These are phyloP conservation scores for Gastrophryne carolinensis DNA, from an alignment of 2,797 vertebrate genomes.

Conservation along the genomic window DNA sequence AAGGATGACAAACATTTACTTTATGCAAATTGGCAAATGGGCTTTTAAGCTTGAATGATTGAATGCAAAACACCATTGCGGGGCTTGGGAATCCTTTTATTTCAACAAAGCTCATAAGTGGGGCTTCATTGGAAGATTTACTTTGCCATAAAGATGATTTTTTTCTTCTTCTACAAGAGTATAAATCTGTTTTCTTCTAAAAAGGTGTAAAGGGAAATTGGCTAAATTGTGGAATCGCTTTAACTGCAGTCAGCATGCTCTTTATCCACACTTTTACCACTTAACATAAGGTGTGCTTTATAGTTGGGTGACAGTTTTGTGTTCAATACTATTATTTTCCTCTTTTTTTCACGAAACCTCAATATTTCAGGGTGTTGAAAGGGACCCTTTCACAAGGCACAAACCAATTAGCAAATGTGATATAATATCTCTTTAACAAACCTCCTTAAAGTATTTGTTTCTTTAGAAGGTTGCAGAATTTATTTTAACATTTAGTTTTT, in stretches of 20 bases:
- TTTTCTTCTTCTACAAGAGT: not conserved
- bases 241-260: not conserved
- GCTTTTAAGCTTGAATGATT: slow-evolving; percentile 51
- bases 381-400: no score
- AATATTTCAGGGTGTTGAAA: no score
- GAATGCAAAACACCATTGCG: slow-evolving; percentile 13
- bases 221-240: not conserved
- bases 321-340: no score
- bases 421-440: no score
- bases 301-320: no score
- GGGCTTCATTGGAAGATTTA: slow-evolving; percentile 21
- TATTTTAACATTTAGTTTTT: no score
- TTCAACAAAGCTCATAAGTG: not conserved
- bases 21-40: slow-evolving; percentile 58
- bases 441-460: no score
- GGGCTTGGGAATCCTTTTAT: slow-evolving; percentile 26
- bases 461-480: no score
- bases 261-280: no score
- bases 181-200: not conserved
- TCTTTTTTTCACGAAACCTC: no score
- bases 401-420: no score
- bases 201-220: not conserved
- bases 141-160: not conserved
- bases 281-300: no score
- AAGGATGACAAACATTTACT: slow-evolving; percentile 53